phyloP scores from a whole-genome alignment of 2,797 vertebrate genomes.

The Sciurus vulgaris region DNA sequence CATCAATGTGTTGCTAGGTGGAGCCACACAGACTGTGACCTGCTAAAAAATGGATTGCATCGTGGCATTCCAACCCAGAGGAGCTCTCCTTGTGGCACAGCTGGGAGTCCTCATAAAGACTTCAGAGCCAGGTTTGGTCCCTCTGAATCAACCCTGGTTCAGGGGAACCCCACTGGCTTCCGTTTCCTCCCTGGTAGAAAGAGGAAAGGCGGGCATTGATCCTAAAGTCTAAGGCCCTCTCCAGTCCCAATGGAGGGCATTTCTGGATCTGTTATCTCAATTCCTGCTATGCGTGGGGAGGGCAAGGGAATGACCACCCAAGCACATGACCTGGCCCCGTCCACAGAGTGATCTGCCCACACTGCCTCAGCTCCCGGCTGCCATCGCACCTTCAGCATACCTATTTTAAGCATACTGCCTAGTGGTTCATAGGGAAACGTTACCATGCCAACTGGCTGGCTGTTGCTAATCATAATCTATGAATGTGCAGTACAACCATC shows the following conservation, averaged over 20 bases:
- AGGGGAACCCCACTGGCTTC: background rate
- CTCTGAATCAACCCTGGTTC: accelerated
- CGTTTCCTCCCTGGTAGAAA: background rate
- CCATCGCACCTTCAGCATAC: slow-evolving; percentile 25
- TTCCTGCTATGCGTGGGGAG: background rate
- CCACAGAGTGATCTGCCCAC: background rate
- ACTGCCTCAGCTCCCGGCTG: accelerated
- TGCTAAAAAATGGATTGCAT: no score
- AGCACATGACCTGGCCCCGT: background rate
- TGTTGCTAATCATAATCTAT: slow-evolving; percentile 84
- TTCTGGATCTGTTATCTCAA: accelerated
- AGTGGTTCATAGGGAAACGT: slow-evolving; percentile 82
- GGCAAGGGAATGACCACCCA: background rate
- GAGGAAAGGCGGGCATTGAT: accelerated
- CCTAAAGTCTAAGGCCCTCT: background rate
- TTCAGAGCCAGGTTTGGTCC: no score
- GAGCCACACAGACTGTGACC: background rate
- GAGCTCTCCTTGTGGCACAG: accelerated
- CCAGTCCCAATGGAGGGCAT: background rate
- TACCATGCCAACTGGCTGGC: slow-evolving; percentile 87
- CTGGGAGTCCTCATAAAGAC: background rate
- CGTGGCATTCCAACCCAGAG: background rate
- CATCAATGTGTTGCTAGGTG: background rate
- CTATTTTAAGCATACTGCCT: slow-evolving; percentile 86
- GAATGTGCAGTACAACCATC: slow-evolving; percentile 81